Evolutionary conservation across 1,140 invertebrate genomes (phyloP).

Genomic region (Aphaenogaster floridana): DNA sequence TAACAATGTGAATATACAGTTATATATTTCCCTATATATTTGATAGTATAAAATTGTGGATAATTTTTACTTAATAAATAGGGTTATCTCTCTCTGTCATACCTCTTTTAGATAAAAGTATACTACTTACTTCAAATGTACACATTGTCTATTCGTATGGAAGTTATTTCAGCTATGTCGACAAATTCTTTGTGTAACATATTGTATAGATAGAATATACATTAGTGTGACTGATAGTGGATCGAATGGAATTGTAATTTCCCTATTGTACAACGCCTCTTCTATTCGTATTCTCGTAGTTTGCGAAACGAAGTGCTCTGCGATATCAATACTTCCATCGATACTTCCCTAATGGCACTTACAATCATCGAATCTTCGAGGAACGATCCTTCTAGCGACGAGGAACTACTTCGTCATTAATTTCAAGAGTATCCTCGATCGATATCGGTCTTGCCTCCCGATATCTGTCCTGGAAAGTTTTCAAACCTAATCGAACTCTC

Average conservation of each 20-base stretch:
- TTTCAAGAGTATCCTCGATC: constrained; percentile 39
- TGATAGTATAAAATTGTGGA: too few relatives aligned
- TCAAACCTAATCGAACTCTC: constrained; percentile 3
- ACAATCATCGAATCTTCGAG: constrained; percentile 43
- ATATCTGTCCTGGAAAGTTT: constrained; percentile 22
- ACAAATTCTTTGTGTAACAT: not conserved
- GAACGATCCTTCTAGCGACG: not conserved
- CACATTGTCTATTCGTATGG: not conserved
- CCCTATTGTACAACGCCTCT: not conserved
- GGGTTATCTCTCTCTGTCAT: not conserved
- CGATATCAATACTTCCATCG: constrained; percentile 49
- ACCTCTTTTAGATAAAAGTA: not conserved
- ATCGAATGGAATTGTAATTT: constrained; percentile 1
- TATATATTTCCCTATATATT: not conserved
- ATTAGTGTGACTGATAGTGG: not conserved
- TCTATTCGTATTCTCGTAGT: constrained; percentile 19
- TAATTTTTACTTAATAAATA: constrained; percentile 11
- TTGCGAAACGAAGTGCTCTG: constrained; percentile 19
- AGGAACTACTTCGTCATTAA: constrained; percentile 46
- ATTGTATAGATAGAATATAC: not conserved
- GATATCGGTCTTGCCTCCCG: constrained; percentile 1
- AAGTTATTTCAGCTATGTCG: constrained; percentile 1
- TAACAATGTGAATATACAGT: not conserved
- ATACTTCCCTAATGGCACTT: constrained; percentile 49
- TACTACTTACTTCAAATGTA: not conserved